Percentiles rank a stretch among this genome's conserved stretches.
Conservation (phyloP, 2,888 invertebrate genomes). For the Sinelater perroti region DNA sequence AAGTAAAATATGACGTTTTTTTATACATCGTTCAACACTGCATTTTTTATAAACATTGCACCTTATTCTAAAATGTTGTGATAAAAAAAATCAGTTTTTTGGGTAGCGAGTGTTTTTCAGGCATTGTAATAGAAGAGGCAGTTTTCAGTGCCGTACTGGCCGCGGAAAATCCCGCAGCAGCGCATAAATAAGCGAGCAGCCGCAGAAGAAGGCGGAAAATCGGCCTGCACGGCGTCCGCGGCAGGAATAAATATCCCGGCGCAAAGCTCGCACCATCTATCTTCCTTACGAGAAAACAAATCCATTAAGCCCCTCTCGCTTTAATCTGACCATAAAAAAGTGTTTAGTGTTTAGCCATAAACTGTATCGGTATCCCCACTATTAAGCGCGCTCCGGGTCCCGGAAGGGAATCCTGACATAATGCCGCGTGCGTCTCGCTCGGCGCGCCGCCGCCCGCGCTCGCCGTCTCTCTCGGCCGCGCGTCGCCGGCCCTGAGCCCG, state of each 20-base stretch:
- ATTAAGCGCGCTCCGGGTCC: conserved; percentile 53
- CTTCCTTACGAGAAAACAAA: conserved; percentile 55
- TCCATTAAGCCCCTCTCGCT: conserved; percentile 56
- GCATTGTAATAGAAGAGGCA: too few species aligned
- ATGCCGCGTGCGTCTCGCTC: conserved; percentile 39
- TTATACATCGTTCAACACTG: too few species aligned
- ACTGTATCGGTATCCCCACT: conserved; percentile 59
- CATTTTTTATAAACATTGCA: too few species aligned
- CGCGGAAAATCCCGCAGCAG: background rate
- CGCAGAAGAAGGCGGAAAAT: conserved; percentile 40
- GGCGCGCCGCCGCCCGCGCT: conserved; percentile 42
- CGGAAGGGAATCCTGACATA: conserved; percentile 42
- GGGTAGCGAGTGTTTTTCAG: too few species aligned
- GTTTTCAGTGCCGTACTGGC: too few species aligned
- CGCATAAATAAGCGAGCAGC: conserved; percentile 28
- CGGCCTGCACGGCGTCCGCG: conserved; percentile 48
- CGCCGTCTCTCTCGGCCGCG: conserved; percentile 35
- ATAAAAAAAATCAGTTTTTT: too few species aligned
- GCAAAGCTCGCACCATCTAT: conserved; percentile 45
- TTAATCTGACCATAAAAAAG: conserved; percentile 59
- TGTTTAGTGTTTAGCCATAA: conserved; percentile 61
- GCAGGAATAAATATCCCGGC: conserved; percentile 52
- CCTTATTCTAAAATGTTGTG: too few species aligned
- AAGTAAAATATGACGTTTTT: too few species aligned
- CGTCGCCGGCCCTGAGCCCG: conserved; percentile 38